phyloP scores from a whole-genome alignment of 1,140 invertebrate species.

The Drosophila athabasca region DNA sequence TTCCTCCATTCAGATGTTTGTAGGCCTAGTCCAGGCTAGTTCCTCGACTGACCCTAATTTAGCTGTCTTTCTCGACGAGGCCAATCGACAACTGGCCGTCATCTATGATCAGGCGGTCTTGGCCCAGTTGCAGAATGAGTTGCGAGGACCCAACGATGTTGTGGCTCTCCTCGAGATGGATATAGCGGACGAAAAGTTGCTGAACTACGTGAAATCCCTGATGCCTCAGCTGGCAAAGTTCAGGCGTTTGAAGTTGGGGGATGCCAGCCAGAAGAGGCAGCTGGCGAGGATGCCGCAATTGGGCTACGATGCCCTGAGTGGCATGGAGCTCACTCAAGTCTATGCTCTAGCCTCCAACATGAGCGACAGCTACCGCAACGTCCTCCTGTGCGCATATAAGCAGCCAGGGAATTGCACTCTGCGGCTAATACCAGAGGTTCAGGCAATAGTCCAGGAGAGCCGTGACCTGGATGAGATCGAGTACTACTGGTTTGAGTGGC shows the following conservation, averaged over 20 bases:
- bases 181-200: constrained; percentile 54
- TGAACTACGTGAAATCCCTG: constrained; percentile 46
- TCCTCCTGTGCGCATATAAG: constrained; percentile 58
- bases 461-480: constrained; percentile 69
- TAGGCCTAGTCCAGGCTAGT: not conserved
- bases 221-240: constrained; percentile 45
- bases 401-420: constrained; percentile 64
- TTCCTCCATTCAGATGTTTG: not conserved
- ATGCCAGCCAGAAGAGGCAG: constrained; percentile 46
- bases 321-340: constrained; percentile 32
- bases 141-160: constrained; percentile 57
- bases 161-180: constrained; percentile 56
- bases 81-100: constrained; percentile 56
- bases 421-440: constrained; percentile 67
- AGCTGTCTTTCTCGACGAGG: constrained; percentile 48
- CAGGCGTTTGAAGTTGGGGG: constrained; percentile 41
- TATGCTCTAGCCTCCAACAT: constrained; percentile 61
- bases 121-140: constrained; percentile 60
- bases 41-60: constrained; percentile 20
- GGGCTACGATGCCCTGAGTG: constrained; percentile 53
- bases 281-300: constrained; percentile 47
- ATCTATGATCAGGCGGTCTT: constrained; percentile 65
- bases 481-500: constrained; percentile 79
- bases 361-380: constrained; percentile 65
- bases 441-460: constrained; percentile 55